These are phyloP conservation scores for Antheraea assamensis DNA, from an alignment of 2,888 invertebrate species.

Conservation along the genomic window DNA sequence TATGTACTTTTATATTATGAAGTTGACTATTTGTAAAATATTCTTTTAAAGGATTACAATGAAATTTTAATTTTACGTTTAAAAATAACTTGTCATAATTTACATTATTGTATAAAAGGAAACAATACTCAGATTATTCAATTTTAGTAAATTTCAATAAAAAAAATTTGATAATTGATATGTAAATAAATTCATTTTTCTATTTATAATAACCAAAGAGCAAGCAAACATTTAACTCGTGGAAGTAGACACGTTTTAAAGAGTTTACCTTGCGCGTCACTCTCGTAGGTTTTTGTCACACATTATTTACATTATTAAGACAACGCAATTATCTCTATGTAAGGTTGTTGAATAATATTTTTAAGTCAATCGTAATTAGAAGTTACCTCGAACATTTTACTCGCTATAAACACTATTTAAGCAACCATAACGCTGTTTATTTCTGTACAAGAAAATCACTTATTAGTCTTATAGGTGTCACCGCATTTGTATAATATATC, in stretches of 20 bases:
- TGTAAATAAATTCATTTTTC: not conserved
- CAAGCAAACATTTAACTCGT: conserved; percentile 6
- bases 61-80: not conserved
- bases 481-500: not conserved
- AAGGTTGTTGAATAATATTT: not conserved
- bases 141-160: not conserved
- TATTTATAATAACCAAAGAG: not conserved
- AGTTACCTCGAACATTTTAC: not conserved
- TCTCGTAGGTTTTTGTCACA: conserved; percentile 50
- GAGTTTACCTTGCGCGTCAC: conserved; percentile 47
- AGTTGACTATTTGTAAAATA: too few relatives aligned
- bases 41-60: too few relatives aligned
- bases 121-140: not conserved
- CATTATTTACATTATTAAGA: conserved; percentile 38
- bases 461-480: not conserved
- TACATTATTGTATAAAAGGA: too few relatives aligned
- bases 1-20: too few relatives aligned
- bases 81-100: not conserved
- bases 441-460: not conserved
- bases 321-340: not conserved
- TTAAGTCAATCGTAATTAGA: not conserved
- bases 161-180: not conserved
- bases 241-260: conserved; percentile 26
- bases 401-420: not conserved
- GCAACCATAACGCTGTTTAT: not conserved